A percentile compares a stretch with the other conserved stretches of the same genome.
These are phyloP conservation scores for Nematostella vectensis DNA, from an alignment of 92 coral and sea anemone species.

Conservation along the genomic window DNA sequence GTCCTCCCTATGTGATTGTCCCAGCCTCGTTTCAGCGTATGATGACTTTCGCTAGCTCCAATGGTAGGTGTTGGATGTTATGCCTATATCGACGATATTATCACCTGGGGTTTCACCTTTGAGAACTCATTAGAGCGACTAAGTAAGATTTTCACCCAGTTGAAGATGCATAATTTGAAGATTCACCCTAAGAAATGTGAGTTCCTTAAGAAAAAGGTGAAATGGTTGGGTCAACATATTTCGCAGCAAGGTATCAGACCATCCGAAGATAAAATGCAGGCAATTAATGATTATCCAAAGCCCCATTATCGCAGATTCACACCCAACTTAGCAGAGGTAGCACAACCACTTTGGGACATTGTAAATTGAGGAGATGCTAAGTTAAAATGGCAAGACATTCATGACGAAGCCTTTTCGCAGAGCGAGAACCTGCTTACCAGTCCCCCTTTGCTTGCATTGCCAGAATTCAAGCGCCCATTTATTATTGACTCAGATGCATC, in stretches of 20 bases:
- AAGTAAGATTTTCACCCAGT: constrained; percentile 1
- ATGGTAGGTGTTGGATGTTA: constrained; percentile 7
- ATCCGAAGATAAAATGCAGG: constrained; percentile 13
- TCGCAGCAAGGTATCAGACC: constrained; percentile 14
- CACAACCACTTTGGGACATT: constrained; percentile 8
- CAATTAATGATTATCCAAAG: constrained; percentile 6
- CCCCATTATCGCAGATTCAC: constrained; percentile 16
- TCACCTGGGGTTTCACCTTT: constrained; percentile 11
- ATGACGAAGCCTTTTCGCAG: constrained; percentile 15
- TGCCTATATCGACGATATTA: constrained; percentile 22
- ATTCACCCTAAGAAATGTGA: constrained; percentile 15
- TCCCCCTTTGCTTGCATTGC: constrained; percentile 5
- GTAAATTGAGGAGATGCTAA: constrained; percentile 16
- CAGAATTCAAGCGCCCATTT: constrained; percentile 8
- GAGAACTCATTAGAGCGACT: constrained; percentile 7
- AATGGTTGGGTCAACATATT: constrained; percentile 14
- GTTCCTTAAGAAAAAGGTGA: constrained; percentile 6
- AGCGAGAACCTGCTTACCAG: constrained; percentile 8
- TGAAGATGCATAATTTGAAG: background rate
- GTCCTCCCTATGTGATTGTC: constrained; percentile 2
- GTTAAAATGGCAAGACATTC: constrained; percentile 13
- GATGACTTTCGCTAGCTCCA: constrained; percentile 9
- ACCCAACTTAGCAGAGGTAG: constrained; percentile 3
- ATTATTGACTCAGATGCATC: constrained; percentile 8
- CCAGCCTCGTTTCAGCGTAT: constrained; percentile 7